Base-by-base conservation (phyloP, 1,140 invertebrate genomes). In the Apocrypta bakeri region DNA sequence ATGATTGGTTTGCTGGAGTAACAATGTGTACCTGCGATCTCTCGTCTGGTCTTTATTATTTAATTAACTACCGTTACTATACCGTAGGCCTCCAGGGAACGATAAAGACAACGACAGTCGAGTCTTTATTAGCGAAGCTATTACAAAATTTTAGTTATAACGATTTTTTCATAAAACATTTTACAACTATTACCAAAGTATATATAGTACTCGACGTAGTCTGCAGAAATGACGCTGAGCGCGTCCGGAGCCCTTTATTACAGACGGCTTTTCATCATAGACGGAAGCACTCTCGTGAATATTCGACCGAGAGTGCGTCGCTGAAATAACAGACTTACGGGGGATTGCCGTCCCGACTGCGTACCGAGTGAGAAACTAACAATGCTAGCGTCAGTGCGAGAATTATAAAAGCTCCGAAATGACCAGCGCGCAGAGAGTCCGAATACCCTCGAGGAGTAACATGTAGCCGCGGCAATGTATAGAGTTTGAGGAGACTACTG, bases 391-490 rank as follows among this genome's bases (percentile, higher is more conserved):
- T 17, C 21, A 17, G 14, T 56, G 48, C 68, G 21, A n/a, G 68
- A 25, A 71, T 71, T 31, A 71, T 71, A n/a, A 71, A 71, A 71
- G 68, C 31, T 7, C n/a, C 68, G 31, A 71, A 71, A 37, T 71
- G 68, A 71, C 68, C 68, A 29, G 33, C 33, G 2, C 31, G 21
- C 27, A 8, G 68, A 11, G 27, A 21, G 2, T n/a, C 27, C 27
- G 25, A 69, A 69, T 69, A 31, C 17, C 29, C 27, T 69, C 66
- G 68, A 37, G 31, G 29, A 71, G 29, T 29, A 71, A 17, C 21
- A 21, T 9, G 33, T 37, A 4, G 33, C 33, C 33, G 33, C 33
- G 3, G 33, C 33, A 4, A 9, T 37, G 33, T n/a, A 7, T 7
- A 56, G 48, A 56, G 48, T 56, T 56, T 56, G 17, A 21, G n/a